Evolutionary conservation across 92 coral and sea anemone species (phyloP).

Genomic region (Epizoanthus rinbou): DNA sequence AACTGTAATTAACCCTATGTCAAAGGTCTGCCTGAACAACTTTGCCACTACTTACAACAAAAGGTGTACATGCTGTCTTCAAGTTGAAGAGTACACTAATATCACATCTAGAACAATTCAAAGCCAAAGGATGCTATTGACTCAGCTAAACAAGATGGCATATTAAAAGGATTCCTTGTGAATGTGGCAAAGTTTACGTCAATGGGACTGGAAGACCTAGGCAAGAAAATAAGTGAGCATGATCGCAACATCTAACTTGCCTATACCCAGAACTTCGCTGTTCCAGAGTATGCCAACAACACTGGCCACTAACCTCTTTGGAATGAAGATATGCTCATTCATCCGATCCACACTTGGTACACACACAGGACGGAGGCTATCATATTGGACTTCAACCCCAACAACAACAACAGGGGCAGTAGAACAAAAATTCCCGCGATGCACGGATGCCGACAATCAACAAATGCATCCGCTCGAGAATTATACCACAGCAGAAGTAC

Average conservation of each 20-base stretch:
- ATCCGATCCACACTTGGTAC: constrained; percentile 18
- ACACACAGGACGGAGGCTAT: not conserved
- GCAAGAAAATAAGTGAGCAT: constrained; percentile 2
- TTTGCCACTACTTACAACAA: constrained; percentile 19
- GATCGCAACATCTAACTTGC: not conserved
- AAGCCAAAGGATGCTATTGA: constrained; percentile 4
- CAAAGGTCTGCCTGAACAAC: constrained; percentile 9
- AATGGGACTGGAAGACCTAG: constrained; percentile 17
- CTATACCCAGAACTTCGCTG: constrained; percentile 20
- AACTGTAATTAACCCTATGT: not conserved
- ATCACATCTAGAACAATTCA: not conserved
- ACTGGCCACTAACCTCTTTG: constrained; percentile 5
- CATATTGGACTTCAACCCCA: not conserved
- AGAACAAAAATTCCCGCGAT: constrained; percentile 9
- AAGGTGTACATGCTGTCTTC: constrained; percentile 17
- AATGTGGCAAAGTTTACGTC: constrained; percentile 20
- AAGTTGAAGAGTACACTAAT: not conserved
- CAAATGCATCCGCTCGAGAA: constrained; percentile 3
- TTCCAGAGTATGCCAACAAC: constrained; percentile 18
- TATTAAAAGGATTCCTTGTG: not conserved
- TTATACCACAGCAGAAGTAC: not conserved
- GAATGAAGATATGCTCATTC: not conserved
- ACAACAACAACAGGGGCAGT: constrained; percentile 9
- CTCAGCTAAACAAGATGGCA: constrained; percentile 17
- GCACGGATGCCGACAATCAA: constrained; percentile 22